phyloP scores from a whole-genome alignment of 2,888 invertebrate genomes.

The Pilophorus perplexus region DNA sequence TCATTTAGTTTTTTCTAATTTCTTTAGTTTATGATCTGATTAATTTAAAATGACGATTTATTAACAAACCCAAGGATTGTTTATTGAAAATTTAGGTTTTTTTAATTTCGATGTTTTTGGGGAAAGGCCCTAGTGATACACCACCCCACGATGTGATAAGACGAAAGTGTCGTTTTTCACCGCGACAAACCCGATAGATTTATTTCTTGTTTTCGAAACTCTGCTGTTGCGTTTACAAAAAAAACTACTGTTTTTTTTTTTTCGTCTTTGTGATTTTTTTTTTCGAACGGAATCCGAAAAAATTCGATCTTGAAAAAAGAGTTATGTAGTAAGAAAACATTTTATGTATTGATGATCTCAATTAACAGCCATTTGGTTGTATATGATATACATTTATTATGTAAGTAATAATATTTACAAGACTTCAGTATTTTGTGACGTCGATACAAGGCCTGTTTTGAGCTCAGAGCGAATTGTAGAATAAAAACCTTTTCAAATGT shows the following conservation, averaged over 20 bases:
- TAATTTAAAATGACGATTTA: slow-evolving; percentile 7
- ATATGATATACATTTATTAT: slow-evolving; percentile 36
- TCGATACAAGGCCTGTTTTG: slow-evolving; percentile 36
- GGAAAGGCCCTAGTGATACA: slow-evolving; percentile 28
- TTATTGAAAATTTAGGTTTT: too few relatives aligned
- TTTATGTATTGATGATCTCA: slow-evolving; percentile 40
- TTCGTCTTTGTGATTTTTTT: slow-evolving; percentile 6
- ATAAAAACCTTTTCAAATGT: slow-evolving; percentile 30
- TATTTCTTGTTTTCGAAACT: slow-evolving; percentile 34
- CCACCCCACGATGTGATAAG: slow-evolving; percentile 39
- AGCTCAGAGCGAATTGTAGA: slow-evolving; percentile 31
- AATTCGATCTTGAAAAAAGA: slow-evolving; percentile 10
- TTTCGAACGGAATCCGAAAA: slow-evolving; percentile 1
- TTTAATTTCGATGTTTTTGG: too few relatives aligned
- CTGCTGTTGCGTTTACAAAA: slow-evolving; percentile 25
- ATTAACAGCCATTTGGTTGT: slow-evolving; percentile 42
- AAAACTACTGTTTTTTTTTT: slow-evolving; percentile 16
- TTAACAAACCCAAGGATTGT: too few relatives aligned
- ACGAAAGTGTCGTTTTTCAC: slow-evolving; percentile 4
- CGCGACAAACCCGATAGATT: neutral
- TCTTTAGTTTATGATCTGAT: slow-evolving; percentile 28
- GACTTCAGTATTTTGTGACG: slow-evolving; percentile 41
- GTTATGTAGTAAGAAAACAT: neutral
- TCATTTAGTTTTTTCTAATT: slow-evolving; percentile 12
- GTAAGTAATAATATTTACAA: slow-evolving; percentile 38